phyloP scores from a whole-genome alignment of 2,888 invertebrate genomes.

The Sinodicranocentrus sp. region DNA sequence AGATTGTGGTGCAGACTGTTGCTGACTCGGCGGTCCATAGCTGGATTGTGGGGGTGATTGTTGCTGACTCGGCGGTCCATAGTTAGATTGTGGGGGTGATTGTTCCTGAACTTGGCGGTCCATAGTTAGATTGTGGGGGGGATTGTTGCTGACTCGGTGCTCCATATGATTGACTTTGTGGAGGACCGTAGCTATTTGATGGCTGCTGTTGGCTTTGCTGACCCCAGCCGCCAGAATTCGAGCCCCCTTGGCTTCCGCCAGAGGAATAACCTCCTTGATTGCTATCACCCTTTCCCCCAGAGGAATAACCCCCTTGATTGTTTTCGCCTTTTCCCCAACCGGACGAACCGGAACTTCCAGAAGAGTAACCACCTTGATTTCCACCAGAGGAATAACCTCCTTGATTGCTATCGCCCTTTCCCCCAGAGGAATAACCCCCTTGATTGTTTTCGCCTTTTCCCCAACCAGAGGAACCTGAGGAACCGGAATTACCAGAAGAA shows the following conservation, averaged over 20 bases:
- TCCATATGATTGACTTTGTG: constrained; percentile 17
- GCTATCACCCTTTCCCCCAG: not conserved
- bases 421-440: not conserved
- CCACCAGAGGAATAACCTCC: constrained; percentile 5
- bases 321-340: not conserved
- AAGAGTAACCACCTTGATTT: not conserved
- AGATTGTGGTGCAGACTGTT: not conserved
- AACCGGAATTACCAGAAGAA: not conserved
- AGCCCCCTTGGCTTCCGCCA: constrained; percentile 11
- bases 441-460: not conserved
- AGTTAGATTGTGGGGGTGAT: not conserved
- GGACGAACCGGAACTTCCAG: not conserved
- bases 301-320: not conserved
- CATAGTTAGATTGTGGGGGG: not conserved
- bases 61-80: not conserved
- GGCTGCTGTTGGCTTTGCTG: constrained; percentile 11
- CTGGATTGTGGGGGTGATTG: not conserved
- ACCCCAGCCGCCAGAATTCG: constrained; percentile 1
- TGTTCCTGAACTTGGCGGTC: not conserved
- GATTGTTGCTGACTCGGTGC: constrained; percentile 10
- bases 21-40: not conserved
- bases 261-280: not conserved
- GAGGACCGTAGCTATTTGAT: constrained; percentile 29
- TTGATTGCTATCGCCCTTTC: not conserved
- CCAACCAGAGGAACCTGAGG: not conserved